Conservation (phyloP, 2,797 vertebrate species). For the Artibeus lituratus region DNA sequence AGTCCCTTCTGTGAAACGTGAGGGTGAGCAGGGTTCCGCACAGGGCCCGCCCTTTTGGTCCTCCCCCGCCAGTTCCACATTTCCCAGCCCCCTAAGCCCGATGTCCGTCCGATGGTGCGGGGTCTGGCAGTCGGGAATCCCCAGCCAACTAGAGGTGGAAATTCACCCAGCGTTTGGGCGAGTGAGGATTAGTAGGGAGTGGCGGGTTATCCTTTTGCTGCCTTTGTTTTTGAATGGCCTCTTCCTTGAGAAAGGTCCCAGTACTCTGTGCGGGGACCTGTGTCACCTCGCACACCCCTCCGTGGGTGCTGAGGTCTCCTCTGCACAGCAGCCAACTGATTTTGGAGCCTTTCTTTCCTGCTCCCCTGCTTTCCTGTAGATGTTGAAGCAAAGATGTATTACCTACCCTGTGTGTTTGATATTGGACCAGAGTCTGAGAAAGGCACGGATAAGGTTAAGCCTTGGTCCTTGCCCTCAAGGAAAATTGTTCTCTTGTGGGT, state of each 20-base stretch:
- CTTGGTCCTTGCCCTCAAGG: neutral
- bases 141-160: neutral
- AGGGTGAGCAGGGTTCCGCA: rapidly evolving
- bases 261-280: neutral
- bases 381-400: neutral
- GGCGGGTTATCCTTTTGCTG: neutral
- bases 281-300: neutral
- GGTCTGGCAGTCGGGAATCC: neutral
- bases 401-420: neutral
- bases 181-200: neutral
- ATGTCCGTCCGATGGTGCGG: neutral
- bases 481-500: neutral
- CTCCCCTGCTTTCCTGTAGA: neutral
- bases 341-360: neutral
- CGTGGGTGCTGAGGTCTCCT: neutral
- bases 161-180: neutral
- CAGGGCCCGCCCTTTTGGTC: neutral
- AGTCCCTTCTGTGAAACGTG: neutral
- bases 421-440: neutral
- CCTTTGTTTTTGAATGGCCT: neutral
- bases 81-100: neutral
- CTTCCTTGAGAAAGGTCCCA: neutral
- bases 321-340: neutral
- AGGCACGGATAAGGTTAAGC: neutral
- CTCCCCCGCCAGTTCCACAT: neutral